A percentile compares a stretch with the other conserved stretches of the same genome.
Conservation (phyloP, 2,888 invertebrate genomes). For the Herminia tarsipennalis region DNA sequence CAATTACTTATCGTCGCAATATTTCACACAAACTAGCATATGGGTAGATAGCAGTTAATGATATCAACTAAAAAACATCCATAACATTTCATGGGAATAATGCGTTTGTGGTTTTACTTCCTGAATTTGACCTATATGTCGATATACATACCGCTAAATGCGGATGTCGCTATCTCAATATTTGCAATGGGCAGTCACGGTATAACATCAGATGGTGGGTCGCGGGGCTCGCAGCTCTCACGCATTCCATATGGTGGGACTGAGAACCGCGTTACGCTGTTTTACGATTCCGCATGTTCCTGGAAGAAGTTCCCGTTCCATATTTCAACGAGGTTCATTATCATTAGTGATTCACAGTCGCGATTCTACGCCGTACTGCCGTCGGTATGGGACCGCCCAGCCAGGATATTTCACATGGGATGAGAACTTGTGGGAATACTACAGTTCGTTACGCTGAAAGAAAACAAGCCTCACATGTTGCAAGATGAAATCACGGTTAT, state of each 20-base stretch:
- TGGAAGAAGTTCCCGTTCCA: slow-evolving; percentile 58
- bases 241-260: slow-evolving; percentile 65
- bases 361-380: slow-evolving; percentile 61
- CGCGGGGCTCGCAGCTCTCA: slow-evolving; percentile 48
- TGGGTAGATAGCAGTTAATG: neutral
- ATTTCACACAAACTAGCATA: neutral
- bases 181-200: slow-evolving; percentile 55
- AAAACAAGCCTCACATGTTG: slow-evolving; percentile 81
- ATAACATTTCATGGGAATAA: slow-evolving; percentile 53
- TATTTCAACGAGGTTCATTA: slow-evolving; percentile 61
- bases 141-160: slow-evolving; percentile 51
- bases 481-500: slow-evolving; percentile 84
- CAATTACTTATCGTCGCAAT: neutral
- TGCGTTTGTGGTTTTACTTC: slow-evolving; percentile 76
- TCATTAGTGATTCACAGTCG: slow-evolving; percentile 68
- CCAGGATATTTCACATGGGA: slow-evolving; percentile 79
- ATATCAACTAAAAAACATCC: slow-evolving; percentile 24
- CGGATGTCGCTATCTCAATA: slow-evolving; percentile 75
- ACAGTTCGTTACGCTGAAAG: slow-evolving; percentile 66
- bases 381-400: slow-evolving; percentile 70
- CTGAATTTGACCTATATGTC: slow-evolving; percentile 70
- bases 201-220: slow-evolving; percentile 66
- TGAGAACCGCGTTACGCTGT: slow-evolving; percentile 44
- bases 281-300: slow-evolving; percentile 54
- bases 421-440: slow-evolving; percentile 68